A percentile compares a stretch with the other conserved stretches of the same genome.
phyloP scores from a whole-genome alignment of 2,888 invertebrate species.

The Dioctria rufipes region DNA sequence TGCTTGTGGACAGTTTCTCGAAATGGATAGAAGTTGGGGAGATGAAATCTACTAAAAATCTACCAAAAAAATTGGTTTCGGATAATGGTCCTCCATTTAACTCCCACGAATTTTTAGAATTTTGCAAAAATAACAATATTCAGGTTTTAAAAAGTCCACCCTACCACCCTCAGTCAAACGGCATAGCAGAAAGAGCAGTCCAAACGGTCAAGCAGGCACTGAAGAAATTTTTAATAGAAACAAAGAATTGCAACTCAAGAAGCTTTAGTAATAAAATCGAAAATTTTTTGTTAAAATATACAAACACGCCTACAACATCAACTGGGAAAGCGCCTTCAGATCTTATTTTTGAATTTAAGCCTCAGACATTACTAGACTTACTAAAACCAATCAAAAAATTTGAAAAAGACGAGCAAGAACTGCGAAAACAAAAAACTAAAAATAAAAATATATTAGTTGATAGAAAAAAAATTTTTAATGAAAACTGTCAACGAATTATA shows the following conservation, averaged over 20 bases:
- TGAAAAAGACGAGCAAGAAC: no score
- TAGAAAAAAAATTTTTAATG: no score
- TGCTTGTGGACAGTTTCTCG: constrained; percentile 50
- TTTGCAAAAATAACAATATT: constrained; percentile 29
- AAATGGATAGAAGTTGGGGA: constrained; percentile 48
- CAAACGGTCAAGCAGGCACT: constrained; percentile 39
- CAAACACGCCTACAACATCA: neutral
- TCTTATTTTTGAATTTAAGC: neutral
- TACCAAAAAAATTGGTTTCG: constrained; percentile 59
- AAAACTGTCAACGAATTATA: no score
- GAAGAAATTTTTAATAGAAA: constrained; percentile 58
- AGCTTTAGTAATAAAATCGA: neutral
- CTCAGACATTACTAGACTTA: neutral
- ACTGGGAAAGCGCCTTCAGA: neutral
- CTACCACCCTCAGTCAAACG: constrained; percentile 53
- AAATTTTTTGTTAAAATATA: neutral
- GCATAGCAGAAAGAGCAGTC: constrained; percentile 51
- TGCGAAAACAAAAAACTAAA: no score
- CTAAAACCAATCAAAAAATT: neutral
- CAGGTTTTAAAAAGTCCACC: constrained; percentile 42
- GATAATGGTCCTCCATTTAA: constrained; percentile 60
- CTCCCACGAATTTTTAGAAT: constrained; percentile 28
- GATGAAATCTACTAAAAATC: constrained; percentile 46
- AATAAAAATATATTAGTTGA: no score
- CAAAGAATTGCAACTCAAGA: neutral